Percentiles rank a stretch among this genome's conserved stretches.
Evolutionary conservation across 2,113 vertebrate genomes (phyloP).

Genomic region (Etia nguti): DNA sequence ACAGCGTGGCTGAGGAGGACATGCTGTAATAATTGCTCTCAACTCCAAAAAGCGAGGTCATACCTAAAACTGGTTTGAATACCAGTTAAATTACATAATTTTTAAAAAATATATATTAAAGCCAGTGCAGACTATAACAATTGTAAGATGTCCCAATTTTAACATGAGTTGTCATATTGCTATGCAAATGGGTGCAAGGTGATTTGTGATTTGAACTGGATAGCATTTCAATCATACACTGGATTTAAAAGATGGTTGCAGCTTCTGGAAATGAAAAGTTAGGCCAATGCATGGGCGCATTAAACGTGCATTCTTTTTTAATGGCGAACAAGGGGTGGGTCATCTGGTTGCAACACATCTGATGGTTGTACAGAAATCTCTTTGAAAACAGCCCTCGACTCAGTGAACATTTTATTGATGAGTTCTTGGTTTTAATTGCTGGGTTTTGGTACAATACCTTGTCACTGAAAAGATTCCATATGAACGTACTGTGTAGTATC

Average conservation of each 20-base stretch:
- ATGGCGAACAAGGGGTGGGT: neutral
- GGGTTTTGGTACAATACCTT: neutral
- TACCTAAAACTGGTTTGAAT: neutral
- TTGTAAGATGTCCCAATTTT: neutral
- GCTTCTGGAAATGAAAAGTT: neutral
- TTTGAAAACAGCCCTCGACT: neutral
- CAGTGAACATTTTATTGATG: neutral
- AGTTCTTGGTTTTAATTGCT: neutral
- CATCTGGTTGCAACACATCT: neutral
- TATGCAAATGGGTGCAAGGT: neutral
- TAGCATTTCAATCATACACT: too few relatives aligned
- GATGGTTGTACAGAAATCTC: neutral
- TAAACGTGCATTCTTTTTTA: neutral
- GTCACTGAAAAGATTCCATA: neutral
- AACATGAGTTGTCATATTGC: neutral
- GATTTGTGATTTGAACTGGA: too few relatives aligned
- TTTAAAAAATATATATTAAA: neutral
- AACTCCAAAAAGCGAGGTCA: neutral
- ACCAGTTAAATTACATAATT: neutral
- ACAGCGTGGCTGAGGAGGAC: neutral
- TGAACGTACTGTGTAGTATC: neutral
- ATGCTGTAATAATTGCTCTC: neutral
- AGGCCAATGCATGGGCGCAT: too few relatives aligned
- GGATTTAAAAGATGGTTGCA: neutral
- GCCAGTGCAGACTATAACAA: neutral